phyloP scores from a whole-genome alignment of 2,797 vertebrate species.

The Melanotaenia pygmaea region DNA sequence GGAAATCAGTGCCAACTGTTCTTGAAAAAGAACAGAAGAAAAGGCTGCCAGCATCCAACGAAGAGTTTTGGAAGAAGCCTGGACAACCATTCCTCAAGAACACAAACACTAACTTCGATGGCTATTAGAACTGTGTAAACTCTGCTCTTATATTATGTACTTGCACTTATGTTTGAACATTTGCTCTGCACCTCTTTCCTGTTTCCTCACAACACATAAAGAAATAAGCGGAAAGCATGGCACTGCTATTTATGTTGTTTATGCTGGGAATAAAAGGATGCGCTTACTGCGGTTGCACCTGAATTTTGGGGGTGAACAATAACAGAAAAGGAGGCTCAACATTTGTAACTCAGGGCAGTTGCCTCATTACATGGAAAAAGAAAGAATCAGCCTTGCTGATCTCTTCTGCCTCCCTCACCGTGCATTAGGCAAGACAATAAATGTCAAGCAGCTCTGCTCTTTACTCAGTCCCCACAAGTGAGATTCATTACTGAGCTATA shows the following conservation, averaged over 20 bases:
- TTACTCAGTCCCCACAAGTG: slow-evolving; percentile 72
- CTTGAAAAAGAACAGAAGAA: no score
- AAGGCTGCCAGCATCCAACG: no score
- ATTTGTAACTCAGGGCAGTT: slow-evolving; percentile 50
- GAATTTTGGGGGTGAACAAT: slow-evolving; percentile 34
- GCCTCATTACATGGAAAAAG: slow-evolving; percentile 67
- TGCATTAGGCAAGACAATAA: slow-evolving; percentile 81
- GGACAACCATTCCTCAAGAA: no score
- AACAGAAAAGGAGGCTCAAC: slow-evolving; percentile 25
- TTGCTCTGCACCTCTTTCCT: not conserved
- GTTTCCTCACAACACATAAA: not conserved
- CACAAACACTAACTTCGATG: no score
- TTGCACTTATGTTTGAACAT: no score
- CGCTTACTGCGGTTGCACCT: slow-evolving; percentile 3
- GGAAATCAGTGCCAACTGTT: not conserved
- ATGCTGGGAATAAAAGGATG: not conserved
- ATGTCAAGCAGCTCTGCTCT: slow-evolving; percentile 79
- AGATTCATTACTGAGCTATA: slow-evolving; percentile 80
- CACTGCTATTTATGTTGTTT: not conserved
- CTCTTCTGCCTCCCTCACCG: slow-evolving; percentile 67
- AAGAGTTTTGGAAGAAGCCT: no score
- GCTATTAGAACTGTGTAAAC: no score
- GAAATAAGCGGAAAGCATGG: not conserved
- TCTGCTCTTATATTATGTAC: no score
- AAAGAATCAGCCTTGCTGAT: slow-evolving; percentile 69